Evolutionary conservation across 1,140 invertebrate species (phyloP).

Genomic region (Drosophila eugracilis): DNA sequence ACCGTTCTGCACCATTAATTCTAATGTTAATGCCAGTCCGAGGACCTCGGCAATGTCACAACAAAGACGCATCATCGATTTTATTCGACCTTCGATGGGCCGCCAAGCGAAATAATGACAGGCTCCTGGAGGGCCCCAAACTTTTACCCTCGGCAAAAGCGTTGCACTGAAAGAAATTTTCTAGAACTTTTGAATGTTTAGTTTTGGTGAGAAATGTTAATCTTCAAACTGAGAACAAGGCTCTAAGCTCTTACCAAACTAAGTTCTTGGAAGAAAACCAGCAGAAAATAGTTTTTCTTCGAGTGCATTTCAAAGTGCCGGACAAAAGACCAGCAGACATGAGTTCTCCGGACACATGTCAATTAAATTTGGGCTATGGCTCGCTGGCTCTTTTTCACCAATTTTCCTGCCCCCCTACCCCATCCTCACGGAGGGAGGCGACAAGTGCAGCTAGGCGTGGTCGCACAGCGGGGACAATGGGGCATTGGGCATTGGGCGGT

Average conservation of each 20-base stretch:
- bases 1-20: conserved; percentile 78
- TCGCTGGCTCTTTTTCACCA: conserved; percentile 35
- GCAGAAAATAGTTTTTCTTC: conserved; percentile 3
- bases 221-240: too few relatives aligned
- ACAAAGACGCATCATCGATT: conserved; percentile 72
- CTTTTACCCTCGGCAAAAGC: conserved; percentile 12
- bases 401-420: conserved; percentile 16
- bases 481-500: not conserved
- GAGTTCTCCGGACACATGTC: conserved; percentile 62
- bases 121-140: conserved; percentile 21
- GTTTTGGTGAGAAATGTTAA: too few relatives aligned
- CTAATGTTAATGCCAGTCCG: conserved; percentile 76
- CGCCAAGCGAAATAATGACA: conserved; percentile 75
- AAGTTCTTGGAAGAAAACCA: not conserved
- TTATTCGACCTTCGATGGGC: conserved; percentile 77
- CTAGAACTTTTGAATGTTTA: too few relatives aligned
- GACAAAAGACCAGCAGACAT: conserved; percentile 36
- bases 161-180: conserved; percentile 4
- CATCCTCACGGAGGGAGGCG: too few relatives aligned
- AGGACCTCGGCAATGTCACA: conserved; percentile 40
- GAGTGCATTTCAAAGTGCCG: conserved; percentile 16
- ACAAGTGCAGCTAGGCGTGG: conserved; percentile 44
- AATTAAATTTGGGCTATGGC: conserved; percentile 71
- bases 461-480: conserved; percentile 8
- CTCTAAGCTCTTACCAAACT: too few relatives aligned